phyloP scores from a whole-genome alignment of 2,888 invertebrate genomes.

The Bellardia bayeri region DNA sequence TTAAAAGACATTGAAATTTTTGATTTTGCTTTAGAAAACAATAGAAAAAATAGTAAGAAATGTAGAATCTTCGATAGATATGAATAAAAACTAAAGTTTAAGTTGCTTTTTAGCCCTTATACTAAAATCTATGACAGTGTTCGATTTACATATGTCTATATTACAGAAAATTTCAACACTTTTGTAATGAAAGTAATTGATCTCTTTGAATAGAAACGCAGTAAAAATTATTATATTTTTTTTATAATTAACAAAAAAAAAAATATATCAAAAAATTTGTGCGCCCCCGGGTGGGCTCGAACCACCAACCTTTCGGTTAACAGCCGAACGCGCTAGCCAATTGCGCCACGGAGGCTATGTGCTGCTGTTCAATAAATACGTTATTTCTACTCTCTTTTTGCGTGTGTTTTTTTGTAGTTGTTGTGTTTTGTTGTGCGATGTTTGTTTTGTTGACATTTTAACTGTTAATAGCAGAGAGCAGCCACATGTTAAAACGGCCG shows the following conservation, averaged over 20 bases:
- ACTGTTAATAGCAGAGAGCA: background rate
- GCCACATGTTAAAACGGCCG: background rate
- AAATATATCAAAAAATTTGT: background rate
- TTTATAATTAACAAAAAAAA: background rate
- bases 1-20: no score
- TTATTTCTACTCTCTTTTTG: background rate
- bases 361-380: background rate
- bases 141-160: no score
- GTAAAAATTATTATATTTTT: background rate
- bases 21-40: no score
- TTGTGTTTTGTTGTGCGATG: background rate
- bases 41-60: no score
- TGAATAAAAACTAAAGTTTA: no score
- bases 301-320: constrained; percentile 99
- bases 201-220: no score
- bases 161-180: no score
- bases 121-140: no score
- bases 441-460: background rate
- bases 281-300: constrained; percentile 98
- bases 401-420: background rate
- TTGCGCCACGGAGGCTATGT: constrained; percentile 91
- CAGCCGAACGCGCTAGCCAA: constrained; percentile 99
- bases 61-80: no score
- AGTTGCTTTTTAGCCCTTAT: no score
- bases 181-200: no score